A percentile compares a stretch with the other conserved stretches of the same genome.
Conservation (phyloP, 2,113 vertebrate species). For the Megaceryle torquata region DNA sequence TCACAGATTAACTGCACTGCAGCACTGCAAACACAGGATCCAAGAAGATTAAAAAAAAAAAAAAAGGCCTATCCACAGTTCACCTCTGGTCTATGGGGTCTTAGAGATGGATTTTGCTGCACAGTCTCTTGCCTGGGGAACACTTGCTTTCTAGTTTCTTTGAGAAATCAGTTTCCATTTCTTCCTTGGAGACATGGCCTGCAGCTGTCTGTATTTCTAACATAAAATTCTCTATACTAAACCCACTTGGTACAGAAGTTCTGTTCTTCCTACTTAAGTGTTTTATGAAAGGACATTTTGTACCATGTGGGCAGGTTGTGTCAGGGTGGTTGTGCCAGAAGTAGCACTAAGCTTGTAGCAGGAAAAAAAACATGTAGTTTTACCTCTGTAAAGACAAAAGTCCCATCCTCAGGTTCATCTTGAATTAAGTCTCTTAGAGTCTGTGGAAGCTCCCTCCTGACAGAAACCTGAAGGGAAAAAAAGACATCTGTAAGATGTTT, state of each 20-base stretch:
- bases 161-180: not conserved
- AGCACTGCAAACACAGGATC: not conserved
- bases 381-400: conserved; percentile 29
- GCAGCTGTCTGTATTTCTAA: not conserved
- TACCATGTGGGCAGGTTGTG: not conserved
- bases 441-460: conserved; percentile 62
- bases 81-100: not conserved
- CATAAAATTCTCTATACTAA: not conserved
- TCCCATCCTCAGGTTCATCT: conserved; percentile 44
- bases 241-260: not conserved
- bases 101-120: not conserved
- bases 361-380: not conserved
- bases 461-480: conserved; percentile 72
- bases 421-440: not conserved
- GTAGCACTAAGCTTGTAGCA: not conserved
- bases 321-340: not conserved
- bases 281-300: not conserved
- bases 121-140: not conserved
- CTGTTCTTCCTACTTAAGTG: not conserved
- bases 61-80: not conserved
- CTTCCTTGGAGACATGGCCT: not conserved
- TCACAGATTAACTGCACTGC: not conserved
- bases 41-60: not conserved
- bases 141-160: not conserved
- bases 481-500: not conserved